Evolutionary conservation across 2,797 vertebrate genomes (phyloP).

Genomic region (Notolepis coatsorum): DNA sequence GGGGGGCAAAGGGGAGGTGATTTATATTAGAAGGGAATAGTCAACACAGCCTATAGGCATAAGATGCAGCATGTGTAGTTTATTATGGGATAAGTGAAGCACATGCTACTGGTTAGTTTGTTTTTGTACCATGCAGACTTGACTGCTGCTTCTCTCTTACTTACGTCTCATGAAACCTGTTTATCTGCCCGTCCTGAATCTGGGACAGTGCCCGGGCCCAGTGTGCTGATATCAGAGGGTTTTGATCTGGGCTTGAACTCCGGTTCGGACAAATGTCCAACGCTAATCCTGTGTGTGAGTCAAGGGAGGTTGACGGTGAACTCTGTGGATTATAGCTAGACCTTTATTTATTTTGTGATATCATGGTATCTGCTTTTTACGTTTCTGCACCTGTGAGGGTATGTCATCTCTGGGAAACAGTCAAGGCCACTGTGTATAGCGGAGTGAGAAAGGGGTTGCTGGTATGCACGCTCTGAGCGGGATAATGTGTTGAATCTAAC

Average conservation of each 20-base stretch:
- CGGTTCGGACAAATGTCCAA: too few relatives aligned
- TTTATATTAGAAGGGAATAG: neutral
- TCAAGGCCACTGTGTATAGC: neutral
- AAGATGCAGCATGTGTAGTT: neutral
- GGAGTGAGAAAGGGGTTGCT: neutral
- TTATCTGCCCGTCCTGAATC: too few relatives aligned
- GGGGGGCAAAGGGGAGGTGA: neutral
- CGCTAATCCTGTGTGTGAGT: too few relatives aligned
- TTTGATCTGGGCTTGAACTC: too few relatives aligned
- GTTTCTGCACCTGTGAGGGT: too few relatives aligned
- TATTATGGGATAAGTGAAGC: constrained; percentile 37
- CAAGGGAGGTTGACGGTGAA: too few relatives aligned
- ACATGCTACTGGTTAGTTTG: constrained; percentile 37
- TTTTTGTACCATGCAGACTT: constrained; percentile 18
- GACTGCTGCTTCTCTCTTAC: too few relatives aligned
- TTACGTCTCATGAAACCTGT: too few relatives aligned
- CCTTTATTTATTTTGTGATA: neutral
- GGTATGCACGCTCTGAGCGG: neutral
- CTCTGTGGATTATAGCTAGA: too few relatives aligned
- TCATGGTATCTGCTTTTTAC: neutral
- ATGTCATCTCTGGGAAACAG: neutral
- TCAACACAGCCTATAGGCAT: neutral
- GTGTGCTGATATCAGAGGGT: too few relatives aligned
- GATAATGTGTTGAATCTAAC: too few relatives aligned
- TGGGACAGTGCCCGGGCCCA: too few relatives aligned